Conservation (phyloP, 2,888 invertebrate species). For the Thecophora atra region DNA sequence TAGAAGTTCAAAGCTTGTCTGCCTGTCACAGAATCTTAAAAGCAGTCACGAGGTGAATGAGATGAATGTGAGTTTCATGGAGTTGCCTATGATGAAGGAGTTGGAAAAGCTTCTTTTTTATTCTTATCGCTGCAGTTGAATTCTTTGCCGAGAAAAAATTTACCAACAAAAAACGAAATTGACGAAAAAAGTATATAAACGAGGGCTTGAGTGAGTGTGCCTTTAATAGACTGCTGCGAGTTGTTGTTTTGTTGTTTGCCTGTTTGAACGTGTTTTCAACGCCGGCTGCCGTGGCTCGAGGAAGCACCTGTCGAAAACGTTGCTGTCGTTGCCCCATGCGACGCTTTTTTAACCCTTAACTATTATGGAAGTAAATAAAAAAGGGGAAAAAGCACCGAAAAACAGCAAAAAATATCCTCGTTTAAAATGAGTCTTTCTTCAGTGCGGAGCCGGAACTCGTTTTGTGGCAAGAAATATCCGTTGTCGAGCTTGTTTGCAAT, state of each 20-base stretch:
- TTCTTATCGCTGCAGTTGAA: constrained; percentile 22
- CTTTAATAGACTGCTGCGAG: no score
- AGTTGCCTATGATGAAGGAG: no score
- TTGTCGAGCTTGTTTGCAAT: background rate
- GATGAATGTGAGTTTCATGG: no score
- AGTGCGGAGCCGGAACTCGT: constrained; percentile 19
- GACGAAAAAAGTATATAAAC: constrained; percentile 21
- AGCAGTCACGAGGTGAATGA: no score
- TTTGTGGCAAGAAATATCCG: constrained; percentile 29
- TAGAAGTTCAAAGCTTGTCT: background rate
- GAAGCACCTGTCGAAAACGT: constrained; percentile 58
- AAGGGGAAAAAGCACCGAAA: background rate
- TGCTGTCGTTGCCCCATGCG: constrained; percentile 12
- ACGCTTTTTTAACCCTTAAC: constrained; percentile 34
- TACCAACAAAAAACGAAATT: background rate
- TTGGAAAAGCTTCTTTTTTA: background rate
- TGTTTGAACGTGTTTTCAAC: constrained; percentile 16
- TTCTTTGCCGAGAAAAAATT: background rate
- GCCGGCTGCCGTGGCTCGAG: constrained; percentile 38
- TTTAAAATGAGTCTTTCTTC: no score
- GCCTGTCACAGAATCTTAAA: background rate
- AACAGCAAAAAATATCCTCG: background rate
- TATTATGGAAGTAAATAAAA: constrained; percentile 3
- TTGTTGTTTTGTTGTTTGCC: constrained; percentile 32
- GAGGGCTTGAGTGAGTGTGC: no score